phyloP scores from a whole-genome alignment of 2,113 vertebrate genomes.

The Neopipo cinnamomea region DNA sequence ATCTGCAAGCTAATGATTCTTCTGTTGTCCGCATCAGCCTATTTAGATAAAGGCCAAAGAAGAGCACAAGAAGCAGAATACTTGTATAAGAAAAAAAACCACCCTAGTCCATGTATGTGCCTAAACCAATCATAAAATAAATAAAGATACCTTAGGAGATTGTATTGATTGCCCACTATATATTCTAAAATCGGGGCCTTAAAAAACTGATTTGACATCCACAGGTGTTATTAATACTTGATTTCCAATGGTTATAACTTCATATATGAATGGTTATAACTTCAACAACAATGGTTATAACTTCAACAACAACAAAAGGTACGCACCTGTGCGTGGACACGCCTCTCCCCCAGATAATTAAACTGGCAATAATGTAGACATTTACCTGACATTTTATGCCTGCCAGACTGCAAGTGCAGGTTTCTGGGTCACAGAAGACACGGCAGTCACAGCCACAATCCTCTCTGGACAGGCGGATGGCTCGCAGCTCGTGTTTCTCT shows the following conservation, averaged over 20 bases:
- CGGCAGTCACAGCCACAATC: slow-evolving; percentile 97
- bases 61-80: neutral
- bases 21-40: neutral
- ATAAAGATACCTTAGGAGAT: neutral
- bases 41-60: neutral
- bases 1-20: neutral
- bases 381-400: slow-evolving; percentile 98
- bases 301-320: neutral
- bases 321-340: fast-evolving
- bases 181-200: neutral
- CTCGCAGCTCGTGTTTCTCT: slow-evolving; percentile 93
- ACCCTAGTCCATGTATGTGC: neutral
- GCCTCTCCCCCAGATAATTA: neutral
- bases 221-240: neutral
- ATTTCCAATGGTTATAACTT: neutral
- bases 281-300: neutral
- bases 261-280: no score
- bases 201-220: neutral
- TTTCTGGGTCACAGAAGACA: slow-evolving; percentile 96
- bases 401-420: slow-evolving; percentile 94
- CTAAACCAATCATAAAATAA: neutral
- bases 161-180: neutral
- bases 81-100: neutral
- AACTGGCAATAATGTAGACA: neutral
- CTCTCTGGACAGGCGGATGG: slow-evolving; percentile 93